Conservation (phyloP, 2,797 vertebrate genomes). For the Harpagifer antarcticus region DNA sequence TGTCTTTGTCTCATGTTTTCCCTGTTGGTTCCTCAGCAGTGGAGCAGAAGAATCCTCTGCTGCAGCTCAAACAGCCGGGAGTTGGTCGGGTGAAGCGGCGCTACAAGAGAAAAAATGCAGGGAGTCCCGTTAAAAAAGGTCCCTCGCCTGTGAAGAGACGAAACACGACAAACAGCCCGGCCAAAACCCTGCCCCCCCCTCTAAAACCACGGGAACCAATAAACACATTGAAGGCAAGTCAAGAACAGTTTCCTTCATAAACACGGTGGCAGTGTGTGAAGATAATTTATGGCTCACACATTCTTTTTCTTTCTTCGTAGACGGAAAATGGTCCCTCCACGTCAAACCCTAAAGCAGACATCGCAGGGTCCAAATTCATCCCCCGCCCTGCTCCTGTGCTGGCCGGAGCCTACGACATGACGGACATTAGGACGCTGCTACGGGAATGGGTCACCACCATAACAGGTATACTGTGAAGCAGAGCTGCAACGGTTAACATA, state of each 20-base stretch:
- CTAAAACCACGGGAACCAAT: slow-evolving; percentile 82
- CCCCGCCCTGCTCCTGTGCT: slow-evolving; percentile 88
- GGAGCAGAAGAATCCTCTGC: slow-evolving; percentile 88
- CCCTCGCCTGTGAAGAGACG: slow-evolving; percentile 91
- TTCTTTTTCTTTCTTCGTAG: slow-evolving; percentile 69
- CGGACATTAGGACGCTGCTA: slow-evolving; percentile 91
- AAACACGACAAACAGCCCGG: slow-evolving; percentile 83
- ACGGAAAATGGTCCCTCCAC: slow-evolving; percentile 85
- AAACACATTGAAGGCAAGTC: slow-evolving; percentile 83
- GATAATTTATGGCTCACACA: neutral
- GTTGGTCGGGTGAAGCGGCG: slow-evolving; percentile 87
- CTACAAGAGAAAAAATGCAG: slow-evolving; percentile 86
- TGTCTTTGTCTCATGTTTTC: neutral
- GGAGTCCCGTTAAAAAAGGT: slow-evolving; percentile 88
- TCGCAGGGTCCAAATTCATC: slow-evolving; percentile 66
- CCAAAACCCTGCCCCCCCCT: slow-evolving; percentile 83
- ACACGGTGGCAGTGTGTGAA: neutral
- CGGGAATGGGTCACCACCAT: slow-evolving; percentile 98
- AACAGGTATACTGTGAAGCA: slow-evolving; percentile 65
- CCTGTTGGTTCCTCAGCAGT: slow-evolving; percentile 65
- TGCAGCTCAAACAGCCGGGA: slow-evolving; percentile 87
- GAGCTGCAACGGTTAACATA: too few species aligned
- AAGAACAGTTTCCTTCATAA: neutral
- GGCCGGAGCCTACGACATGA: slow-evolving; percentile 93
- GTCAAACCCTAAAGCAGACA: slow-evolving; percentile 73